Evolutionary conservation across 2,113 vertebrate genomes (phyloP).

Genomic region (Hemiprocne comata): DNA sequence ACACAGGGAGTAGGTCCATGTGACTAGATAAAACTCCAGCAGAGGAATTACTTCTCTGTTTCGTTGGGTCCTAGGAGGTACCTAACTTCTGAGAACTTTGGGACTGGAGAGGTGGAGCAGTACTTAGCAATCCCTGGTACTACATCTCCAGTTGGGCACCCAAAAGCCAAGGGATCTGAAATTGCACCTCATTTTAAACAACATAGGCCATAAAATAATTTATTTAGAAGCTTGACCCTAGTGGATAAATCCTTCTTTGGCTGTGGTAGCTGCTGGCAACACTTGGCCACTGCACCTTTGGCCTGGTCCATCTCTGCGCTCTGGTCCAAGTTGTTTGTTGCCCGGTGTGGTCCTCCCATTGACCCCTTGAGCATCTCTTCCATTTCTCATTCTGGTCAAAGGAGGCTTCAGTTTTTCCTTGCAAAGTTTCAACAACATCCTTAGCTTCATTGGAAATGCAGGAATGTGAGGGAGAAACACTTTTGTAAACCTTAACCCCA

Average conservation of each 20-base stretch:
- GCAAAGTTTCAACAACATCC: too few species aligned
- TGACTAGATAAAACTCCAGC: neutral
- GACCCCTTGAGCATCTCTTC: too few species aligned
- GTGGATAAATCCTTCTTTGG: neutral
- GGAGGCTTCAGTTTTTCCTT: too few species aligned
- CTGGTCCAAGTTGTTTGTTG: neutral
- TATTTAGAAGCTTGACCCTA: neutral
- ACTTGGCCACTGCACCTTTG: neutral
- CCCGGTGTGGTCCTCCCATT: too few species aligned
- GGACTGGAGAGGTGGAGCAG: neutral
- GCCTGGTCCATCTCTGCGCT: neutral
- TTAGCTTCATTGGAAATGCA: too few species aligned
- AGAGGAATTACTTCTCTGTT: neutral
- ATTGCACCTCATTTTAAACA: neutral
- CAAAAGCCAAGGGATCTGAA: neutral
- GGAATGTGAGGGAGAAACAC: too few species aligned
- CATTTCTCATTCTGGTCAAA: too few species aligned
- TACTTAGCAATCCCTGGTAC: neutral
- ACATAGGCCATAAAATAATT: neutral
- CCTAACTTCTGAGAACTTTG: neutral
- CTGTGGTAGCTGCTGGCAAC: neutral
- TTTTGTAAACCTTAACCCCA: too few species aligned
- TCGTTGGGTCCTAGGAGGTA: neutral
- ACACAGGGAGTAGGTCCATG: neutral
- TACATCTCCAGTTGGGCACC: neutral